Base-by-base conservation (phyloP, 2,113 vertebrate genomes). In the Peromyscus maniculatus region DNA sequence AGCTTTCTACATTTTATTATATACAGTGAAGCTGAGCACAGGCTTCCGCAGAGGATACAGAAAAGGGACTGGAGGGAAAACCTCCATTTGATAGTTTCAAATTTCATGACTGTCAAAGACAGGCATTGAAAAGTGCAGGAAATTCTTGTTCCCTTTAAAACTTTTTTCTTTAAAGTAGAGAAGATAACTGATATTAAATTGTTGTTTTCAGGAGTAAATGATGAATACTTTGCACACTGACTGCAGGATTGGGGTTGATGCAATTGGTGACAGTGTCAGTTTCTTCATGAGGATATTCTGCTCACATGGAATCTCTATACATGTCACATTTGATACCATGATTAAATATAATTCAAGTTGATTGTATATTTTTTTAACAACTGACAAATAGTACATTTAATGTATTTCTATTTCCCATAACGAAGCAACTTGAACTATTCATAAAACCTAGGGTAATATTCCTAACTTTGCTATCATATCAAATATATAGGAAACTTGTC, bases 101-200 rank as follows among this genome's bases (percentile, higher is more conserved):
- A 10, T 82, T 93, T 93, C 52, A 66, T 75, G 19, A 88, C 49
- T 55, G 0, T 36, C 43, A 74, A 43, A 43, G 36, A 24, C 2
- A 74, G 2, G 66, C n/a, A 96, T 11, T 93, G n/a, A 88, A n/a
- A 28, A 95, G 36, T 72, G 17, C 13, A 72, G 21, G 7, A 91
- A 77, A 91, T 91, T 82, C 15, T 43, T 79, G 39, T 84, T 92
- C 46, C 15, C 31, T 69, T 95, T 87, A 49, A 89, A 97, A 95
- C 12, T 7, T 8, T 66, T 52, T 46, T n/a, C 6, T 83, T n/a
- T n/a, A 28, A 91, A 75, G 17, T 24, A 89, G 21, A 88, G 36
- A 82, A 69, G 1, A 78, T 69, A 66, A 72, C 0, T 69, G 5
- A 93, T 89, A 93, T 39, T n/a, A 72, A 94, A 49, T 78, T 77